Percentiles rank a stretch among this genome's conserved stretches.
Evolutionary conservation across 64 coral and sea anemone species (phyloP).

Genomic region (Acropora yongei): DNA sequence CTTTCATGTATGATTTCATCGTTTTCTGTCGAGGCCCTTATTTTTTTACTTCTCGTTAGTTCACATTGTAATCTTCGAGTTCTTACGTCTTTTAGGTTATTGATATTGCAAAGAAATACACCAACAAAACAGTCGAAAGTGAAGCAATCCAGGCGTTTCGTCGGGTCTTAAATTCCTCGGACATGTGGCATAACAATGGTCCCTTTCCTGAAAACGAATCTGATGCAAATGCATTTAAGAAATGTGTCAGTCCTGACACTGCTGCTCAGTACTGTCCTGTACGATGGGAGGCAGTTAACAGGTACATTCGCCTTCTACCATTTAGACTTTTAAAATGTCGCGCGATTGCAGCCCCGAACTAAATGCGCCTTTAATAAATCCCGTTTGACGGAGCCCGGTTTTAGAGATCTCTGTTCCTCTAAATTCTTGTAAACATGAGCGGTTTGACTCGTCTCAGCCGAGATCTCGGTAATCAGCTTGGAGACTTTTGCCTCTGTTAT

Average conservation of each 20-base stretch:
- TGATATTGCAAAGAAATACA: slow-evolving; percentile 84
- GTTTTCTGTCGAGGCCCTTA: too few species aligned
- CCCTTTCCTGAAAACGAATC: slow-evolving; percentile 91
- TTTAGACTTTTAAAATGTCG: too few species aligned
- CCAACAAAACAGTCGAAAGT: slow-evolving; percentile 68
- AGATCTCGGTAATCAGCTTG: too few species aligned
- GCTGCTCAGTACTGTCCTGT: slow-evolving; percentile 88
- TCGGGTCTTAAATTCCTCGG: slow-evolving; percentile 55
- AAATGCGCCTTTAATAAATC: too few species aligned
- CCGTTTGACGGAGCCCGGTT: too few species aligned
- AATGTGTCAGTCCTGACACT: slow-evolving; percentile 65
- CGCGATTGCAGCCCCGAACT: too few species aligned
- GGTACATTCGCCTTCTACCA: background rate
- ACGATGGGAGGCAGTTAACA: slow-evolving; percentile 81
- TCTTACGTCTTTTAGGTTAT: slow-evolving; percentile 51
- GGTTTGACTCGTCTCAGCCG: too few species aligned
- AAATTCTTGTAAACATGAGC: too few species aligned
- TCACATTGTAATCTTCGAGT: background rate
- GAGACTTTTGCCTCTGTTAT: too few species aligned
- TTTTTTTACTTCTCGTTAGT: background rate
- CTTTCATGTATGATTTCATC: too few species aligned
- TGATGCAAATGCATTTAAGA: slow-evolving; percentile 79
- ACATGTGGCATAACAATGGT: slow-evolving; percentile 89
- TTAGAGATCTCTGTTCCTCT: too few species aligned
- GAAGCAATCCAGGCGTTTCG: slow-evolving; percentile 76